These are phyloP conservation scores for Neelides folsomi DNA, from an alignment of 2,888 invertebrate species.

Conservation along the genomic window DNA sequence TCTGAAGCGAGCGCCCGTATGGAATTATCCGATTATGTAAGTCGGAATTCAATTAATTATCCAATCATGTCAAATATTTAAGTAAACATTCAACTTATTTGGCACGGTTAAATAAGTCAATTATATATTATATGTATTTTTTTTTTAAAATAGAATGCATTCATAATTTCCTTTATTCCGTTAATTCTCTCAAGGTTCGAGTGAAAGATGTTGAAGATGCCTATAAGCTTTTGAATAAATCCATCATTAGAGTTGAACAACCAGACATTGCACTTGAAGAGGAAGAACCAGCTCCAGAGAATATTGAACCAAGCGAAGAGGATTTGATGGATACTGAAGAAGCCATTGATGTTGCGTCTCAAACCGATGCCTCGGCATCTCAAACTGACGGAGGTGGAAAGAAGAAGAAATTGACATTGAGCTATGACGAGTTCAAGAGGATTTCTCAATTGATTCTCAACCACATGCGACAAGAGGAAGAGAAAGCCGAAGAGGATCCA, in stretches of 20 bases:
- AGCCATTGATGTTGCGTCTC: background rate
- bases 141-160: background rate
- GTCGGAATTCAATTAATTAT: background rate
- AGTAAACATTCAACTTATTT: background rate
- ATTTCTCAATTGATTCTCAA: conserved; percentile 82
- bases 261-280: conserved; percentile 90
- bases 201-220: conserved; percentile 84
- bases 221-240: conserved; percentile 78
- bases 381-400: conserved; percentile 40
- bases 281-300: conserved; percentile 41
- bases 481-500: conserved; percentile 33
- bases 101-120: background rate
- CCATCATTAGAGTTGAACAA: conserved; percentile 92
- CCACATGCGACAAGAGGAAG: conserved; percentile 75
- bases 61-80: background rate
- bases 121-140: background rate
- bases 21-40: conserved; percentile 78
- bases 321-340: conserved; percentile 6
- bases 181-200: conserved; percentile 47
- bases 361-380: background rate
- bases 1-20: conserved; percentile 94
- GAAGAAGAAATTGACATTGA: conserved; percentile 44
- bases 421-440: conserved; percentile 86
- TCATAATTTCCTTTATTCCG: no score
- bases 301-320: conserved; percentile 45